Percentiles rank a stretch among this genome's conserved stretches.
Conservation (phyloP, 2,888 invertebrate species). For the Acrobasis suavella region DNA sequence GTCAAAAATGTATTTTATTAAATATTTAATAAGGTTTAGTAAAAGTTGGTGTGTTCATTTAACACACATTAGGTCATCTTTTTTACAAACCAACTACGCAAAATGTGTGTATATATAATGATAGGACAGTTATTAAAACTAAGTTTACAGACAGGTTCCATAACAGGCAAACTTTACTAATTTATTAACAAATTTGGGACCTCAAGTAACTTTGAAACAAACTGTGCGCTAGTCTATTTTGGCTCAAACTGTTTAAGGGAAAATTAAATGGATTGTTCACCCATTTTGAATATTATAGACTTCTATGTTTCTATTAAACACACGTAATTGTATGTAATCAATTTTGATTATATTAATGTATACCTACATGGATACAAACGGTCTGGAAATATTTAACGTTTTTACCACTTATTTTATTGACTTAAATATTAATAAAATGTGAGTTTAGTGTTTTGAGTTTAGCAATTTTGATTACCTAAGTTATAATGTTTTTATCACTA, state of each 20-base stretch:
- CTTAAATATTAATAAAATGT: too few relatives aligned
- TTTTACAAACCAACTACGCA: not conserved
- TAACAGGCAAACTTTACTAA: constrained; percentile 27
- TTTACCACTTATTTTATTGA: too few relatives aligned
- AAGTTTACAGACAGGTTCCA: constrained; percentile 26
- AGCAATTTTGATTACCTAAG: too few relatives aligned
- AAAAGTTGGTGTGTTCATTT: too few relatives aligned
- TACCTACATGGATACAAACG: too few relatives aligned
- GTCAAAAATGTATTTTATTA: too few relatives aligned
- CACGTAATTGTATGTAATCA: too few relatives aligned
- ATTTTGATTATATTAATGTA: too few relatives aligned
- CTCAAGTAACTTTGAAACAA: constrained; percentile 26
- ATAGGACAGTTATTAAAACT: not conserved
- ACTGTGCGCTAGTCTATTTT: constrained; percentile 9
- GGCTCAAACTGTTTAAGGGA: not conserved
- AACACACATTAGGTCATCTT: not conserved
- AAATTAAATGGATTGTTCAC: not conserved
- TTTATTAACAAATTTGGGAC: constrained; percentile 29
- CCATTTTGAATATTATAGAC: constrained; percentile 1
- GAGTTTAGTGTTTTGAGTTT: too few relatives aligned
- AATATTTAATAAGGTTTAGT: too few relatives aligned
- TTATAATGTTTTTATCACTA: too few relatives aligned
- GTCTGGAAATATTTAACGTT: too few relatives aligned
- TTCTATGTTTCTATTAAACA: not conserved
- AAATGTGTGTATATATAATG: not conserved